Conservation (phyloP, 2,113 vertebrate species). For the Sinocyclocheilus anophthalmus region DNA sequence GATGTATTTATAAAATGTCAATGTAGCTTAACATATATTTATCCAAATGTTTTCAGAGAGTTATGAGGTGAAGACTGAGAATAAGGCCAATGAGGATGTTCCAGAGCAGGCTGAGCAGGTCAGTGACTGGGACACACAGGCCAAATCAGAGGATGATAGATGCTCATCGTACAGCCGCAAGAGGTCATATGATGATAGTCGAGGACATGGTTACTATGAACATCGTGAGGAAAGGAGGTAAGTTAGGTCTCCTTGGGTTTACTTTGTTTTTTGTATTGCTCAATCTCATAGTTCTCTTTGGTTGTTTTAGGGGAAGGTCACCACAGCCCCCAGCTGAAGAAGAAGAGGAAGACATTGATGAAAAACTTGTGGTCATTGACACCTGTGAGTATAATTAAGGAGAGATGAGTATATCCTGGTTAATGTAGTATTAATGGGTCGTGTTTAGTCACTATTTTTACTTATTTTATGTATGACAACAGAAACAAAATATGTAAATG, state of each 20-base stretch:
- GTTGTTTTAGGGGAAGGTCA: conserved; percentile 73
- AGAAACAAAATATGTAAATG: too few relatives aligned
- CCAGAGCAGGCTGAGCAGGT: conserved; percentile 50
- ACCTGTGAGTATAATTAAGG: conserved; percentile 76
- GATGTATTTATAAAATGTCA: background rate
- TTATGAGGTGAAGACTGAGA: conserved; percentile 67
- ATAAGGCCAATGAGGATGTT: conserved; percentile 29
- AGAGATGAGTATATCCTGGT: background rate
- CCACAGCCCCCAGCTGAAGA: conserved; percentile 83
- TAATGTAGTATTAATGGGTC: too few relatives aligned
- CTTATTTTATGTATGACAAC: too few relatives aligned
- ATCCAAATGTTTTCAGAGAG: background rate
- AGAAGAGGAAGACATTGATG: conserved; percentile 83
- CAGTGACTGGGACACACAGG: conserved; percentile 47
- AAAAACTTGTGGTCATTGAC: conserved; percentile 79
- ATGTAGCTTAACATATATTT: background rate
- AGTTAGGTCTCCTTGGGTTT: background rate
- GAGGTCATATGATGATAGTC: conserved; percentile 75
- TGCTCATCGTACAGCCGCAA: conserved; percentile 72
- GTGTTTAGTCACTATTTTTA: too few relatives aligned
- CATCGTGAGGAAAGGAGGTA: conserved; percentile 81
- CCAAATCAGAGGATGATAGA: conserved; percentile 58
- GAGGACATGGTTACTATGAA: conserved; percentile 79
- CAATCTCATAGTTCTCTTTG: background rate
- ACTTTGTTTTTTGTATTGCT: background rate